Conservation (phyloP, 2,113 vertebrate species). For the Hiodon alosoides region DNA sequence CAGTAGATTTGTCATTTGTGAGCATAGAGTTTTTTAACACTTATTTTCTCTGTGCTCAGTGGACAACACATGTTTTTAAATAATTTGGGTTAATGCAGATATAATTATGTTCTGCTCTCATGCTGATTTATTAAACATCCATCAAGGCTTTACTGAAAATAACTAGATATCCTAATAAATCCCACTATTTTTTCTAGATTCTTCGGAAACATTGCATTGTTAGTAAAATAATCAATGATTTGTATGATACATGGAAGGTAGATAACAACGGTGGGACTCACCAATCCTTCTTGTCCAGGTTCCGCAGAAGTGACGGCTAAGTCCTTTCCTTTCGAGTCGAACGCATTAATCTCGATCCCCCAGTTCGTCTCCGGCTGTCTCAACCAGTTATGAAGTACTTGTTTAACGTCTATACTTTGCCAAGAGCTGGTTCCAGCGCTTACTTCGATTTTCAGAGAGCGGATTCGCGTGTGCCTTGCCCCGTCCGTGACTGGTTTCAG, state of each 20-base stretch:
- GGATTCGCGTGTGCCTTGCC: slow-evolving; percentile 81
- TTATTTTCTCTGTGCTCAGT: too few relatives aligned
- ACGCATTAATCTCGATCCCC: slow-evolving; percentile 96
- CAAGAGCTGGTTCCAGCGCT: slow-evolving; percentile 83
- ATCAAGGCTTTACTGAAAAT: neutral
- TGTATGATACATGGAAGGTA: too few relatives aligned
- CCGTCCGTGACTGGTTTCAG: slow-evolving; percentile 82
- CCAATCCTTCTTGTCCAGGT: slow-evolving; percentile 89
- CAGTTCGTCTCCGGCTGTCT: slow-evolving; percentile 96
- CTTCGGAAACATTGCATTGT: neutral
- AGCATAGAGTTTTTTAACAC: too few relatives aligned
- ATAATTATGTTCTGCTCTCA: too few relatives aligned
- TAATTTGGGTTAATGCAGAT: too few relatives aligned
- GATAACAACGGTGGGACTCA: slow-evolving; percentile 55
- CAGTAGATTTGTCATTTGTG: too few relatives aligned
- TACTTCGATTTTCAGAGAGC: slow-evolving; percentile 93
- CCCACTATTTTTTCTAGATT: neutral
- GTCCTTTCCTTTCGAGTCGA: slow-evolving; percentile 82
- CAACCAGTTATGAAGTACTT: slow-evolving; percentile 90
- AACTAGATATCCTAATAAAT: too few relatives aligned
- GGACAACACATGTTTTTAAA: too few relatives aligned
- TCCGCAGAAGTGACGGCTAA: slow-evolving; percentile 82
- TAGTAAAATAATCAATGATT: too few relatives aligned
- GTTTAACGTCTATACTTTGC: slow-evolving; percentile 97
- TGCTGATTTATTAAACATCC: too few relatives aligned